Conservation (phyloP, 2,888 invertebrate genomes). For the Notodonta ziczac region DNA sequence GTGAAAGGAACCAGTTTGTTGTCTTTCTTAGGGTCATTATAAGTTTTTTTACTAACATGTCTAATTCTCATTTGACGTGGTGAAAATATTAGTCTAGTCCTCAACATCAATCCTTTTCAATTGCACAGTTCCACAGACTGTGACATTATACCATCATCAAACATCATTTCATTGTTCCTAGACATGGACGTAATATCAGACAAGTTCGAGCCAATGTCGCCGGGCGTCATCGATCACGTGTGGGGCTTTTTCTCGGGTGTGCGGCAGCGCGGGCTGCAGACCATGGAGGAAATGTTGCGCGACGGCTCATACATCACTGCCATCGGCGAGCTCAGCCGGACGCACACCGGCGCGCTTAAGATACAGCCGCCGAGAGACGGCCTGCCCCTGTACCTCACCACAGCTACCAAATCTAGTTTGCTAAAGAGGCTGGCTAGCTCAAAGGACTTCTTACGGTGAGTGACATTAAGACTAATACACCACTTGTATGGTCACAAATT, state of each 20-base stretch:
- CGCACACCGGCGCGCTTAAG: slow-evolving; percentile 86
- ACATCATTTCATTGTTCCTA: slow-evolving; percentile 18
- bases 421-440: slow-evolving; percentile 89
- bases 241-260: slow-evolving; percentile 95
- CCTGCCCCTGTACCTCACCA: slow-evolving; percentile 91
- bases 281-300: slow-evolving; percentile 93
- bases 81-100: no score
- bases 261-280: slow-evolving; percentile 92
- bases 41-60: no score
- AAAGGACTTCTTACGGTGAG: slow-evolving; percentile 87
- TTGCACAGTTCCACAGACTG: no score
- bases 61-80: no score
- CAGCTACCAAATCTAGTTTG: slow-evolving; percentile 90
- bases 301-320: slow-evolving; percentile 92
- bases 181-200: slow-evolving; percentile 94
- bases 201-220: slow-evolving; percentile 91
- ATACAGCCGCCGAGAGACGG: slow-evolving; percentile 90
- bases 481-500: no score
- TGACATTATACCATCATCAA: no score
- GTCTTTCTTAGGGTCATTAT: no score
- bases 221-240: slow-evolving; percentile 91
- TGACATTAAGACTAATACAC: neutral
- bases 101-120: no score
- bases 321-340: slow-evolving; percentile 89
- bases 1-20: no score